Evolutionary conservation across 2,888 invertebrate species (phyloP).

Genomic region (Nysson spinosus): DNA sequence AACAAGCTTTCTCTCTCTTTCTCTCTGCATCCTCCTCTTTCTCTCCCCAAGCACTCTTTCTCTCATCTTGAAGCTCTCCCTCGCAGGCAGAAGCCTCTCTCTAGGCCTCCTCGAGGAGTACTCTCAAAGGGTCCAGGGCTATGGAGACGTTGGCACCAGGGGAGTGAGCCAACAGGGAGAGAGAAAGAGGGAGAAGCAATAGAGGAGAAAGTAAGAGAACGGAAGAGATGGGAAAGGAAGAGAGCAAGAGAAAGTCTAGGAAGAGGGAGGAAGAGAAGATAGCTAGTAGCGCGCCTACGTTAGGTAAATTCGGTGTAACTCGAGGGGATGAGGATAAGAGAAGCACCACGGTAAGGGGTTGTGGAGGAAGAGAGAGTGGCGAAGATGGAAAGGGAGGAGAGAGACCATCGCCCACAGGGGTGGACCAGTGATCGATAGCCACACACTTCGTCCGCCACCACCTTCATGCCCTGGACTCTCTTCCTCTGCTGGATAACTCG

Average conservation of each 20-base stretch:
- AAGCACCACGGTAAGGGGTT: too few species aligned
- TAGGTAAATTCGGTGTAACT: slow-evolving; percentile 75
- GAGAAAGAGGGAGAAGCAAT: slow-evolving; percentile 34
- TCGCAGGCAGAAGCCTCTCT: slow-evolving; percentile 45
- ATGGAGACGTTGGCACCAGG: slow-evolving; percentile 62
- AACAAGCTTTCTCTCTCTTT: slow-evolving; percentile 69
- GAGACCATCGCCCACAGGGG: slow-evolving; percentile 66
- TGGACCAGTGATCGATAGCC: slow-evolving; percentile 71
- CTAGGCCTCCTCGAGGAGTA: slow-evolving; percentile 64
- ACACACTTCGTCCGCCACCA: slow-evolving; percentile 63
- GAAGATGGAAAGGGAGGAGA: slow-evolving; percentile 35
- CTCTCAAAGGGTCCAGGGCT: slow-evolving; percentile 64
- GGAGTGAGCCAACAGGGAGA: slow-evolving; percentile 52
- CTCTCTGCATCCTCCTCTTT: slow-evolving; percentile 10
- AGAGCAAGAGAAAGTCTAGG: slow-evolving; percentile 35
- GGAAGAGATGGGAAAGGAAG: slow-evolving; percentile 23
- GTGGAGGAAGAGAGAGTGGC: slow-evolving; percentile 46
- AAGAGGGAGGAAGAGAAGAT: slow-evolving; percentile 23
- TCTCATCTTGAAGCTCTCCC: slow-evolving; percentile 25
- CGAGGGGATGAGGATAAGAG: slow-evolving; percentile 66
- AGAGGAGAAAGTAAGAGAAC: slow-evolving; percentile 24
- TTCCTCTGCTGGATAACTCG: slow-evolving; percentile 53
- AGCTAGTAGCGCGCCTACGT: slow-evolving; percentile 68
- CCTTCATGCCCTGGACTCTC: slow-evolving; percentile 59
- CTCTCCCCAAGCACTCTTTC: slow-evolving; percentile 18